Percentiles rank a stretch among this genome's conserved stretches.
Conservation (phyloP, 2,888 invertebrate genomes). For the Pseudococcus viburni region DNA sequence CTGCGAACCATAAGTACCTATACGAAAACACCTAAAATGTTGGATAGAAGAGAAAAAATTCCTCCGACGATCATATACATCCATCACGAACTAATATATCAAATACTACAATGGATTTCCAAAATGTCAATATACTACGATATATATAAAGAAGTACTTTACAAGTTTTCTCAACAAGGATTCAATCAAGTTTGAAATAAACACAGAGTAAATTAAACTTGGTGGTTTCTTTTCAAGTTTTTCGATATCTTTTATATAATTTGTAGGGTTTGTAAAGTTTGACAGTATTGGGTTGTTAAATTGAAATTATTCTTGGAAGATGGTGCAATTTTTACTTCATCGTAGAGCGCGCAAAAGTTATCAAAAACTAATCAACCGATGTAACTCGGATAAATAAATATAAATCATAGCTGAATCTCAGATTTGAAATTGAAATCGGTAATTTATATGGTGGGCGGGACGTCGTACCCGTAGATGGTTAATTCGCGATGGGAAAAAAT, state of each 20-base stretch:
- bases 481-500: neutral
- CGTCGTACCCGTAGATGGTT: neutral
- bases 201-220: conserved; percentile 37
- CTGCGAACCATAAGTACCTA: neutral
- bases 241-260: conserved; percentile 5
- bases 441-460: neutral
- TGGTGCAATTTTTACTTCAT: conserved; percentile 2
- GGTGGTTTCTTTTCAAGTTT: conserved; percentile 9
- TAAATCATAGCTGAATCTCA: neutral
- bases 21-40: neutral
- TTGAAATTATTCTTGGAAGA: conserved; percentile 21
- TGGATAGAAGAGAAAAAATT: neutral
- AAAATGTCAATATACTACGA: conserved; percentile 27
- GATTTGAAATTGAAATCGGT: neutral
- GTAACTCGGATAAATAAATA: neutral
- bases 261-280: conserved; percentile 23
- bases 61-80: neutral
- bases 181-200: conserved; percentile 38
- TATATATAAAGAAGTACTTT: conserved; percentile 11
- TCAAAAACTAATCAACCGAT: conserved; percentile 12
- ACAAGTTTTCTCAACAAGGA: conserved; percentile 28
- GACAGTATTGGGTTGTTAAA: neutral
- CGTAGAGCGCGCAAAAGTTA: neutral
- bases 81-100: neutral
- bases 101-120: neutral